Evolutionary conservation across 2,888 invertebrate species (phyloP).

Genomic region (Prosopocoilus inquinatus): DNA sequence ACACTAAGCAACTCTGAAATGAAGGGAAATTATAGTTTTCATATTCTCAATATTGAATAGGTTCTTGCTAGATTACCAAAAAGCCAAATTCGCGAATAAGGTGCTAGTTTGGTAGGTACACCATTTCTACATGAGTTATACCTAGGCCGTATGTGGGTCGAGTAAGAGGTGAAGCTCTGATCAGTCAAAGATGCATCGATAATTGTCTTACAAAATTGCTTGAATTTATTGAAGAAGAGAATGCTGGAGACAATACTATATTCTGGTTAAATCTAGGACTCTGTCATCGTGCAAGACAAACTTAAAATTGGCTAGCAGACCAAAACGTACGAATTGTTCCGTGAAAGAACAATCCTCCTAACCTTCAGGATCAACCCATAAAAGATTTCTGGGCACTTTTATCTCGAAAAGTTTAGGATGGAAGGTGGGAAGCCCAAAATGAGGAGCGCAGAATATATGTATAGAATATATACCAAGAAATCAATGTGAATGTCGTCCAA

Average conservation of each 20-base stretch:
- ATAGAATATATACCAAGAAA: neutral
- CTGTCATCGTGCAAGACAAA: neutral
- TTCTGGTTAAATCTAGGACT: neutral
- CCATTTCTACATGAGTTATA: neutral
- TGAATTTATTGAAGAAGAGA: neutral
- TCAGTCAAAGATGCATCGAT: neutral
- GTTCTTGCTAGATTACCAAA: too few relatives aligned
- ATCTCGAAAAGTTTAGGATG: too few relatives aligned
- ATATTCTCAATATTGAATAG: neutral
- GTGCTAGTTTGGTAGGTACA: too few relatives aligned
- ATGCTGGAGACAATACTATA: neutral
- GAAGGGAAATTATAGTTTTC: neutral
- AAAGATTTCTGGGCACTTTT: neutral
- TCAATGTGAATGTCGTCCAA: neutral
- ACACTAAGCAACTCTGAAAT: too few relatives aligned
- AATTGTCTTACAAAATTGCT: neutral
- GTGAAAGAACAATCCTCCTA: neutral
- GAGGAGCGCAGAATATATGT: too few relatives aligned
- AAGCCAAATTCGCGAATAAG: too few relatives aligned
- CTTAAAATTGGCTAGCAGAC: too few relatives aligned
- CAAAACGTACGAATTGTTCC: neutral
- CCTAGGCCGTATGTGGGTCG: neutral
- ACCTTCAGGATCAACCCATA: neutral
- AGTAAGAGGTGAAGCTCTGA: neutral
- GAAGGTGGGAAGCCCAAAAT: too few relatives aligned